A percentile compares a stretch with the other conserved stretches of the same genome.
phyloP scores from a whole-genome alignment of 2,113 vertebrate species.

The Sebastes schlegelii region DNA sequence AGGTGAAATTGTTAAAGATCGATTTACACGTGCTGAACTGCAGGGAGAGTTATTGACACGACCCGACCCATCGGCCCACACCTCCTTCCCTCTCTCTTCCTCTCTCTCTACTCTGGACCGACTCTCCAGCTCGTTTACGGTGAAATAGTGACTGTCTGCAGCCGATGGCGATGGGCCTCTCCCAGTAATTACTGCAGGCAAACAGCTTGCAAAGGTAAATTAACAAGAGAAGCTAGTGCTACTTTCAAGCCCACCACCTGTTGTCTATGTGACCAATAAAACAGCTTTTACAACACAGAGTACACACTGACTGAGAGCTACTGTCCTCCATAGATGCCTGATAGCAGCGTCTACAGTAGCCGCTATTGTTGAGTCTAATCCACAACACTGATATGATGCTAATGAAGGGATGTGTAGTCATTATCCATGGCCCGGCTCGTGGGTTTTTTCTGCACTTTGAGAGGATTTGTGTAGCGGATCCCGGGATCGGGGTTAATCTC shows the following conservation, averaged over 20 bases:
- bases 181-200: constrained; percentile 29
- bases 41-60: constrained; percentile 90
- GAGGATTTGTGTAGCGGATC: constrained; percentile 60
- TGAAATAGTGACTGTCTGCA: background rate
- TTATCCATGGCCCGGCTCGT: constrained; percentile 57
- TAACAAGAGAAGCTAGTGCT: constrained; percentile 19
- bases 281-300: background rate
- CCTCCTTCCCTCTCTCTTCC: constrained; percentile 42
- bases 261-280: constrained; percentile 4
- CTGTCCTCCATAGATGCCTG: constrained; percentile 39
- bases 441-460: constrained; percentile 56
- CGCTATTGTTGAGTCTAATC: constrained; percentile 70
- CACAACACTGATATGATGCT: constrained; percentile 71
- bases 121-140: constrained; percentile 52
- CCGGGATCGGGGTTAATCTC: constrained; percentile 71
- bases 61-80: constrained; percentile 86
- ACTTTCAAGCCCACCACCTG: constrained; percentile 19
- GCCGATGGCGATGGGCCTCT: constrained; percentile 13
- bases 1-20: constrained; percentile 96
- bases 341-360: constrained; percentile 54
- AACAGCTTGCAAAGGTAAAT: constrained; percentile 43
- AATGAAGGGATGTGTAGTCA: constrained; percentile 72
- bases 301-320: background rate
- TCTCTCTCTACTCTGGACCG: constrained; percentile 3
- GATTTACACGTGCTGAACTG: constrained; percentile 92